phyloP scores from a whole-genome alignment of 2,797 vertebrate genomes.

The Tinamus major region DNA sequence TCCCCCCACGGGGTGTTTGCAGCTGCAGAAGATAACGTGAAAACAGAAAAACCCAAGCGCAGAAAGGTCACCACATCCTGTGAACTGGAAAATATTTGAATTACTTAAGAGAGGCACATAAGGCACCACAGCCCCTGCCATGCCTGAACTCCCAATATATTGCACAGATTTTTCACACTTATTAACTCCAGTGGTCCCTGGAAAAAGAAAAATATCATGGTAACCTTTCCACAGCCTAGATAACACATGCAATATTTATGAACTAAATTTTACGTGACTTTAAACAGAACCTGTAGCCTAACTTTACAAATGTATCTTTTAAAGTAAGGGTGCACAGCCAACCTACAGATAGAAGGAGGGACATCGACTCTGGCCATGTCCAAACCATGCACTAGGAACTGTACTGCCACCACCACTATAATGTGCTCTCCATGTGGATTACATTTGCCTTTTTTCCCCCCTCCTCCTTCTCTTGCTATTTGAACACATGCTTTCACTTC shows the following conservation, averaged over 20 bases:
- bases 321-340: neutral
- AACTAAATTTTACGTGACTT: neutral
- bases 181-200: neutral
- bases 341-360: neutral
- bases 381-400: neutral
- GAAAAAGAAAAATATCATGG: slow-evolving; percentile 5
- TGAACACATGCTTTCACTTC: neutral
- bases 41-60: neutral
- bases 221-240: slow-evolving; percentile 37
- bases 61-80: neutral
- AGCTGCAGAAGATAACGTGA: neutral
- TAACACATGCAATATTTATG: neutral
- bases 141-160: neutral
- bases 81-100: neutral
- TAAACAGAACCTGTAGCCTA: no score
- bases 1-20: neutral
- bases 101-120: neutral
- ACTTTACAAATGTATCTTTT: neutral
- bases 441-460: neutral
- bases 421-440: neutral
- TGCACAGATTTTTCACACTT: neutral
- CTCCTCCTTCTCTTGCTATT: neutral
- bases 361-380: neutral
- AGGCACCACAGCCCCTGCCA: neutral
- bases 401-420: neutral